Conservation (phyloP, 1,140 invertebrate species). For the Diprion similis region DNA sequence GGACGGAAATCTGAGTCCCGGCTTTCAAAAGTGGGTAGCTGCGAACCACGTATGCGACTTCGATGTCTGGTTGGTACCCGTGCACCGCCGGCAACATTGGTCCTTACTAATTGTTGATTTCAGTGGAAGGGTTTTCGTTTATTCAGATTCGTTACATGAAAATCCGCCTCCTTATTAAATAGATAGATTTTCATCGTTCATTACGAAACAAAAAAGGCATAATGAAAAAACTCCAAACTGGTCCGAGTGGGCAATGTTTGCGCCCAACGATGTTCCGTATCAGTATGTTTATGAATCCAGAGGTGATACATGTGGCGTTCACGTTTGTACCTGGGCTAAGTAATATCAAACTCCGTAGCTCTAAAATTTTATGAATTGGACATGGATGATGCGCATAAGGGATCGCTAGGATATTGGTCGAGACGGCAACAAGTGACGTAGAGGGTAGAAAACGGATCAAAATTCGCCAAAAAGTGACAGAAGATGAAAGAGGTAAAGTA, state of each 20-base stretch:
- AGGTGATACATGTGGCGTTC: conserved; percentile 16
- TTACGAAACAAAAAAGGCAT: neutral
- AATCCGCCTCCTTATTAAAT: conserved; percentile 3
- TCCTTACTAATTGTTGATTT: conserved; percentile 6
- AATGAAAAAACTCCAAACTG: neutral
- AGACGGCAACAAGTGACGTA: neutral
- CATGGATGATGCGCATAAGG: conserved; percentile 9
- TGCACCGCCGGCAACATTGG: conserved; percentile 10
- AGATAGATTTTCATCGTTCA: conserved; percentile 13
- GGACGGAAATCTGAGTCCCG: neutral
- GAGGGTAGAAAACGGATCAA: neutral
- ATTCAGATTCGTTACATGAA: conserved; percentile 16
- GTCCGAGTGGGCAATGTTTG: conserved; percentile 6
- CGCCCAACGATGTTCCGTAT: conserved; percentile 15
- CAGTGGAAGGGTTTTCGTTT: conserved; percentile 9
- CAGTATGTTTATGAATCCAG: neutral
- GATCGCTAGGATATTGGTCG: conserved; percentile 5
- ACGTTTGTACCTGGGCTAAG: conserved; percentile 18
- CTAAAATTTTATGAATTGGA: neutral
- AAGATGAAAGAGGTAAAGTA: neutral
- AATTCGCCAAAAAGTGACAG: neutral
- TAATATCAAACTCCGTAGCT: neutral
- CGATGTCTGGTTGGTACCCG: conserved; percentile 17
- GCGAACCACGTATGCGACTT: conserved; percentile 1
- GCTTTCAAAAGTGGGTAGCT: conserved; percentile 12